Evolutionary conservation across 2,797 vertebrate genomes (phyloP).

Genomic region (Megaceryle alcyon): DNA sequence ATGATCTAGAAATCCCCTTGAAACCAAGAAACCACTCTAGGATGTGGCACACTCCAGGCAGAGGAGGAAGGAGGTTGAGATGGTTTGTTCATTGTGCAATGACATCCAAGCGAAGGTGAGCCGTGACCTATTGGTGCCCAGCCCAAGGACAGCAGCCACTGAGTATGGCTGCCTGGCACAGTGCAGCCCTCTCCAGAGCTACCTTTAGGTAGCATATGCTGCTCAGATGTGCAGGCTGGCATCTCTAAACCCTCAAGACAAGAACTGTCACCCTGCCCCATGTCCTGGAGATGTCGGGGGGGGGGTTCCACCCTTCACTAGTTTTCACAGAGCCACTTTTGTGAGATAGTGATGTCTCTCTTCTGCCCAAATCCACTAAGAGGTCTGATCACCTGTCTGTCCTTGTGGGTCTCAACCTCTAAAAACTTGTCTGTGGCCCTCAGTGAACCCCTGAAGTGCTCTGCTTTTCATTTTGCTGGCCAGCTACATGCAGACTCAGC

Average conservation of each 20-base stretch:
- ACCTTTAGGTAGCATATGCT: background rate
- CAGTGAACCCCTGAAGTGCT: background rate
- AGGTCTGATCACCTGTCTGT: background rate
- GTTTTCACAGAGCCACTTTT: background rate
- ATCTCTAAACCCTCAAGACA: background rate
- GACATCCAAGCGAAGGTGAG: background rate
- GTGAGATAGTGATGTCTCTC: background rate
- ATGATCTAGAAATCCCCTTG: slow-evolving; percentile 44
- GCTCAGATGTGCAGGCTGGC: background rate
- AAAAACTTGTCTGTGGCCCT: background rate
- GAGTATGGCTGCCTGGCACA: background rate
- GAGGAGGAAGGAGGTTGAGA: background rate
- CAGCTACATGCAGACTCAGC: background rate
- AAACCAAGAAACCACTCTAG: background rate
- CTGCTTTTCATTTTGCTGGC: background rate
- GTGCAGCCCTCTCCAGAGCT: background rate
- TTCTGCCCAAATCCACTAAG: background rate
- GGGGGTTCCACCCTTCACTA: fast-evolving
- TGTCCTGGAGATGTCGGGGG: background rate
- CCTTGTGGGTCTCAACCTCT: background rate
- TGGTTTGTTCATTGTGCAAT: background rate
- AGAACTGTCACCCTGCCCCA: background rate
- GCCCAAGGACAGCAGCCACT: background rate
- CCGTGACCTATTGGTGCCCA: background rate
- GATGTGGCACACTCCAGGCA: background rate